These are phyloP conservation scores for Aleiodes sp. DNA, from an alignment of 1,140 invertebrate genomes.

Conservation along the genomic window DNA sequence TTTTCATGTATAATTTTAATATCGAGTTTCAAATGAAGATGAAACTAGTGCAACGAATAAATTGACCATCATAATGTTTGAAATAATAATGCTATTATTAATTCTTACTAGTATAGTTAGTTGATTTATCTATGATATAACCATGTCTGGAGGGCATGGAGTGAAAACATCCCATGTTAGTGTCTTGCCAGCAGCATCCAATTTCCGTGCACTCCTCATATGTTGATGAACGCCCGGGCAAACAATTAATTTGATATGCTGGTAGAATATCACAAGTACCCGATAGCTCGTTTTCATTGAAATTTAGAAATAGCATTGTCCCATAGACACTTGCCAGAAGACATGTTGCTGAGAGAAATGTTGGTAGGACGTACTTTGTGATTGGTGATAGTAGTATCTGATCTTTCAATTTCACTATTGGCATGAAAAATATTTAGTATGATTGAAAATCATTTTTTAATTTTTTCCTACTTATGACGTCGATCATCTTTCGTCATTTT, in stretches of 20 bases:
- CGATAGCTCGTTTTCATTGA: conserved; percentile 3
- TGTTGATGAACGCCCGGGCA: conserved; percentile 27
- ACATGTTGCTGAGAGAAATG: conserved; percentile 31
- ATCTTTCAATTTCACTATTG: conserved; percentile 31
- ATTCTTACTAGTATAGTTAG: neutral
- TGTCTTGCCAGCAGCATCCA: conserved; percentile 41
- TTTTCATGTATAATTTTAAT: no score
- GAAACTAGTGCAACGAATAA: no score
- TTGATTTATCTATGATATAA: conserved; percentile 23
- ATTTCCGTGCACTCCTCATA: conserved; percentile 33
- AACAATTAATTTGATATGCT: conserved; percentile 40
- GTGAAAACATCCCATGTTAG: conserved; percentile 38
- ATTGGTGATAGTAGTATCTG: conserved; percentile 35
- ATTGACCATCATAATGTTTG: no score
- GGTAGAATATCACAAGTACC: conserved; percentile 35
- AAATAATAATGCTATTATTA: no score
- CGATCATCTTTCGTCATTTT: no score
- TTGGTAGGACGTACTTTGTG: conserved; percentile 39
- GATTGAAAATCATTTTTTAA: neutral
- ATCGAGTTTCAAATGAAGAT: no score
- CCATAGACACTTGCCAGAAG: conserved; percentile 35
- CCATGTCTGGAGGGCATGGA: conserved; percentile 39
- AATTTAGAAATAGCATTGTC: conserved; percentile 17
- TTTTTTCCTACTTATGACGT: no score
- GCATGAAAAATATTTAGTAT: neutral